Conservation (phyloP, 2,113 vertebrate genomes). For the Prochilodus magdalenae region DNA sequence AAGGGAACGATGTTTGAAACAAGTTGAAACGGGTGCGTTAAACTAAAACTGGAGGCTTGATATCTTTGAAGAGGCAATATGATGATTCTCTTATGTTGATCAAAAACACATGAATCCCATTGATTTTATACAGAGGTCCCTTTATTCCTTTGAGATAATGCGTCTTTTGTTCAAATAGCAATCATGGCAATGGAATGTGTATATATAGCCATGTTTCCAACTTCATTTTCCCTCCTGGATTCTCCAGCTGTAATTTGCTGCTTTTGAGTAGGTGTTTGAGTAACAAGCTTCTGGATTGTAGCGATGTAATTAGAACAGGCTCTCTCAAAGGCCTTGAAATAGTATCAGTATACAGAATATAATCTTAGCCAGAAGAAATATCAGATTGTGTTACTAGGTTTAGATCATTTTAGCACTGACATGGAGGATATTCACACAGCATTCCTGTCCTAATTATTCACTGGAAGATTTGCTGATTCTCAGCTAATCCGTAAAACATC, state of each 20-base stretch:
- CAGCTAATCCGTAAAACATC: neutral
- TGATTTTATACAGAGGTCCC: constrained; percentile 65
- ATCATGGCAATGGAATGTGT: constrained; percentile 57
- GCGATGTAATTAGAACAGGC: neutral
- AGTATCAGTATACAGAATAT: neutral
- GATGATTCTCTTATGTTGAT: constrained; percentile 59
- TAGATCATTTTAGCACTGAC: neutral
- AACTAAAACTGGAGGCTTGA: constrained; percentile 31
- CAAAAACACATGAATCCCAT: constrained; percentile 66
- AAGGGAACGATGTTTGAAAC: constrained; percentile 1
- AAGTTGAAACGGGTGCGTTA: constrained; percentile 45
- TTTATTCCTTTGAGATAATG: constrained; percentile 65
- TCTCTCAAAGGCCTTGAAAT: neutral
- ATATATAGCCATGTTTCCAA: constrained; percentile 54
- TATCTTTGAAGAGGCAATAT: constrained; percentile 37
- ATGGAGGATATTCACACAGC: neutral
- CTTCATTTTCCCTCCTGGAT: constrained; percentile 39
- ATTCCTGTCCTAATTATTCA: neutral
- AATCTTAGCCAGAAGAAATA: neutral
- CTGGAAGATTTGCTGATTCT: neutral
- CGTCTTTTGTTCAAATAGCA: constrained; percentile 62
- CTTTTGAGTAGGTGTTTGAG: constrained; percentile 38
- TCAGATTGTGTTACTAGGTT: neutral
- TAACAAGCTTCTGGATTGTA: constrained; percentile 7
- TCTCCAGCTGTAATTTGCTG: constrained; percentile 27